A percentile compares a stretch with the other conserved stretches of the same genome.
These are phyloP conservation scores for Danio tinwini DNA, from an alignment of 2,797 vertebrate genomes.

Conservation along the genomic window DNA sequence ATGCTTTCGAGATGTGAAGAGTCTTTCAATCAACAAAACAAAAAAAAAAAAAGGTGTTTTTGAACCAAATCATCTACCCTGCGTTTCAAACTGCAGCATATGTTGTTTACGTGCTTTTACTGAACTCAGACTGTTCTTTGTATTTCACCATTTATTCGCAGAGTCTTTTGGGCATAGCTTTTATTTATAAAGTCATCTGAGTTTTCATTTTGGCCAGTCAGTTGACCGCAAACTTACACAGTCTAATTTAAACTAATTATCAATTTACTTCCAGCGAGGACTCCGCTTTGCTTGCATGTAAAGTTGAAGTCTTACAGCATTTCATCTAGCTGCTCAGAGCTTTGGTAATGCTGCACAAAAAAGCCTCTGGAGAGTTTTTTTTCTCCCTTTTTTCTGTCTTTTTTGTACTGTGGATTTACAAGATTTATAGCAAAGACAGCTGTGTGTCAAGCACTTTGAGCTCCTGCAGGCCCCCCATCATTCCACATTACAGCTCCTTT, in stretches of 20 bases:
- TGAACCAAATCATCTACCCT: too few relatives aligned
- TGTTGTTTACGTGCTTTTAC: not conserved
- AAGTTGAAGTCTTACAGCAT: slow-evolving; percentile 56
- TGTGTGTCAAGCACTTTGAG: slow-evolving; percentile 80
- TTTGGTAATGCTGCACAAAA: slow-evolving; percentile 74
- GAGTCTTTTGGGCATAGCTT: slow-evolving; percentile 56
- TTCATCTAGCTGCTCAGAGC: slow-evolving; percentile 58
- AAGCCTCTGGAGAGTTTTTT: slow-evolving; percentile 66
- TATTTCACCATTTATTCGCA: slow-evolving; percentile 67
- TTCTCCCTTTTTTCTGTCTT: slow-evolving; percentile 30
- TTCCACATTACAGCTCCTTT: slow-evolving; percentile 81
- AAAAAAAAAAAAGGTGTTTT: too few relatives aligned
- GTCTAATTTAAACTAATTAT: slow-evolving; percentile 50
- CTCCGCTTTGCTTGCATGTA: slow-evolving; percentile 36
- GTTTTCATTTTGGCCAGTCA: slow-evolving; percentile 37
- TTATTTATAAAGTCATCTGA: slow-evolving; percentile 57
- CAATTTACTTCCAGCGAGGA: slow-evolving; percentile 29
- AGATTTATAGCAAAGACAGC: slow-evolving; percentile 84
- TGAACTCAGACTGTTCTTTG: slow-evolving; percentile 32
- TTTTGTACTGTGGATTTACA: slow-evolving; percentile 76
- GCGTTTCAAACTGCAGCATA: not conserved
- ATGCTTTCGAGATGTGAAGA: too few relatives aligned
- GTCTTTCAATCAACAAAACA: too few relatives aligned
- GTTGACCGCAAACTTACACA: slow-evolving; percentile 16
- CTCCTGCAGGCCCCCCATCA: slow-evolving; percentile 75